phyloP scores from a whole-genome alignment of 2,888 invertebrate species.

The Metallyticus violacea region DNA sequence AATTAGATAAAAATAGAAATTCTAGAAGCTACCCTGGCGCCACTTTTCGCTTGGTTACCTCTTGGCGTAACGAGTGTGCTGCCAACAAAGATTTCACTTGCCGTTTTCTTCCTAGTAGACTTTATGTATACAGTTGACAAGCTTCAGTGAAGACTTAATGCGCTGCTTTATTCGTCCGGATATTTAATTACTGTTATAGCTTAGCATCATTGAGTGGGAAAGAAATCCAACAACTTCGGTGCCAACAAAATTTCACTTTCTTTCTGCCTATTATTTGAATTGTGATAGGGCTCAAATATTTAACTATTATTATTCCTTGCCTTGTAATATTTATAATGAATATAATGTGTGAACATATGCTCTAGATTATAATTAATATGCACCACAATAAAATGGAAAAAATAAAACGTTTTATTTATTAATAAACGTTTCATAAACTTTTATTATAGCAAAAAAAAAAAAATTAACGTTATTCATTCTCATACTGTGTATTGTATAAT shows the following conservation, averaged over 20 bases:
- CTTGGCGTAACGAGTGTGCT: neutral
- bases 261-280: neutral
- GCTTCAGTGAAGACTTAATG: neutral
- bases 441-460: no score
- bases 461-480: no score
- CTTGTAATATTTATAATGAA: no score
- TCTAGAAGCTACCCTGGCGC: neutral
- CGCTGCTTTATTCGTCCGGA: neutral
- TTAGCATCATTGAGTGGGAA: neutral
- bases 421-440: no score
- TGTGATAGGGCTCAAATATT: no score
- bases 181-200: neutral
- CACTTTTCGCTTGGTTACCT: neutral
- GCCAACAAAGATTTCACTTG: neutral
- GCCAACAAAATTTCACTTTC: neutral
- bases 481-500: no score
- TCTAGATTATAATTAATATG: no score
- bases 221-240: neutral
- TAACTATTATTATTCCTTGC: no score
- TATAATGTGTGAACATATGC: no score
- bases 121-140: neutral
- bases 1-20: neutral
- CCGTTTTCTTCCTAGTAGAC: neutral
- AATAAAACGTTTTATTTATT: no score
- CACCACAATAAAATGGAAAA: no score